Evolutionary conservation across 2,797 vertebrate genomes (phyloP), one percentile per base, ranked within the genome.

Genomic region (Clarias pachynema): DNA sequence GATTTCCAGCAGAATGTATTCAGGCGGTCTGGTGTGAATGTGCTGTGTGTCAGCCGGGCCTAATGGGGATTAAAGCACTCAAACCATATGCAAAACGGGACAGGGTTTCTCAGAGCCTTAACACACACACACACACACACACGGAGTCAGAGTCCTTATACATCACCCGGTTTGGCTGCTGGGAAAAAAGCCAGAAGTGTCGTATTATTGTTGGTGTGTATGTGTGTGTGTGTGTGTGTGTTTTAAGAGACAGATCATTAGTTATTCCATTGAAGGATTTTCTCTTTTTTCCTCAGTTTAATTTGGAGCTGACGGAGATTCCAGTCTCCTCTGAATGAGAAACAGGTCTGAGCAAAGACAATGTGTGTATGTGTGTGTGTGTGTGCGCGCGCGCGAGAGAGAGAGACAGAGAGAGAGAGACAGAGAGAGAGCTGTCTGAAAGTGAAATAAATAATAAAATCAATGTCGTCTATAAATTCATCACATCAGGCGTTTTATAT

Each of bases 11-110:
- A 97, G 98, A 98, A 99, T 98, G 96, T 97, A 99, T 99, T 97
- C 97, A 97, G 95, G 93, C 94, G 94, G 94, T 94, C 93, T 91
- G 90, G 75, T 90, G 91, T 99, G 97, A 99, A 99, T 97, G 97
- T 95, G 95, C 95, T 96, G 96, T 96, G 97, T 99, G 97, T 99
- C 98, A 98, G 96, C 97, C 97, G 97, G 96, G 96, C 97, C 97
- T 99, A 98, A 99, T 99, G 98, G 98, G 97, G 96, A 97, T 98
- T 98, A 97, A 98, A 97, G 96, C 97, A 98, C 97, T 79, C 97
- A 96, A 96, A 96, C 96, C 97, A 97, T 96, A 95, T 96, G 96
- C 96, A 96, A 95, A 96, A 95, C 97, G 95, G 97, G 96, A 96
- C 96, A 95, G 96, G 96, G 96, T 97, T 96, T 96, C 96, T 96